A percentile compares a stretch with the other conserved stretches of the same genome.
Evolutionary conservation across 2,888 invertebrate genomes (phyloP).

Genomic region (Pecten maximus): DNA sequence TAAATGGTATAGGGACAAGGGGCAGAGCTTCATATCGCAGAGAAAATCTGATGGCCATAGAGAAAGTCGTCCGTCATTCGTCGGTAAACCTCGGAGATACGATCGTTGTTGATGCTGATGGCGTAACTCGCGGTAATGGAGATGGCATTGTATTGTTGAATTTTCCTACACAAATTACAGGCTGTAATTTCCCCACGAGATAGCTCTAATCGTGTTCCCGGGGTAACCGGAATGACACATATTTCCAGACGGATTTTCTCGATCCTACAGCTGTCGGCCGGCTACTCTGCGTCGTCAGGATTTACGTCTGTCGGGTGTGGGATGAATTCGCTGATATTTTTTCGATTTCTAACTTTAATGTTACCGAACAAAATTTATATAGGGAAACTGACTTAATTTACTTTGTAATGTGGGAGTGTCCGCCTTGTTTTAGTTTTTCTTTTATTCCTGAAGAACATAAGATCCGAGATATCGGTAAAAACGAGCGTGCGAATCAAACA

Average conservation of each 20-base stretch:
- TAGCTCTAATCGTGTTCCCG: background rate
- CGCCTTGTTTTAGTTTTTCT: no score
- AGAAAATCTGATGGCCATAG: background rate
- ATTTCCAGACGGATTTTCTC: background rate
- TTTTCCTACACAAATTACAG: slow-evolving; percentile 1
- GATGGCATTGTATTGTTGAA: background rate
- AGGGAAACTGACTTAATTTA: no score
- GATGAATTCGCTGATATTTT: no score
- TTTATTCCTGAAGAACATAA: no score
- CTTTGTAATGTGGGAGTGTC: no score
- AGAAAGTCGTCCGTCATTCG: background rate
- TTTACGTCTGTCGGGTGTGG: no score
- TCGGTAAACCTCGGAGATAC: background rate
- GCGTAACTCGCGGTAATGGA: background rate
- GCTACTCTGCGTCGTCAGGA: no score
- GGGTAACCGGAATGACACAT: background rate
- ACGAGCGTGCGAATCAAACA: no score
- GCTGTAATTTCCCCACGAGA: background rate
- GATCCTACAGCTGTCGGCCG: background rate
- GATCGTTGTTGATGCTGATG: slow-evolving; percentile 20
- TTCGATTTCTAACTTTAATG: no score
- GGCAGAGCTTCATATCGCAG: background rate
- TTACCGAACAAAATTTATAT: no score
- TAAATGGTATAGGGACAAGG: background rate
- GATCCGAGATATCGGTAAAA: no score